Evolutionary conservation across 2,797 vertebrate species (phyloP), one percentile per base, ranked within the genome.

Genomic region (Enteromius viviparus): DNA sequence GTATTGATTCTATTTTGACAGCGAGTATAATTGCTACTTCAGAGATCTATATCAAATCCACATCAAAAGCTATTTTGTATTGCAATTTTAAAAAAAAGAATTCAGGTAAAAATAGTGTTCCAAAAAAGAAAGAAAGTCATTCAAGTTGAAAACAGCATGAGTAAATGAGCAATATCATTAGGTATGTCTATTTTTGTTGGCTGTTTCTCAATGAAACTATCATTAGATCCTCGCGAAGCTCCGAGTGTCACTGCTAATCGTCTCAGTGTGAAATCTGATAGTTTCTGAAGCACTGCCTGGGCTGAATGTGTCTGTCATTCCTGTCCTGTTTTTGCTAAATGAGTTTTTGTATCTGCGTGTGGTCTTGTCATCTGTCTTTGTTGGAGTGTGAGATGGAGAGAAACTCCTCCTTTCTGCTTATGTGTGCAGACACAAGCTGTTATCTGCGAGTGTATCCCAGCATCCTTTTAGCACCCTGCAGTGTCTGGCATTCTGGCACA

Each of bases 391-490:
- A 60, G 62, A 76, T 68, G 60, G 47, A 42, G 71, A 74, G 32
- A 37, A 40, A 17, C 37, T 72, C 32, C 26, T 75, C 17, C 53
- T 76, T 75, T 84, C 74, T 82, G 75, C 75, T 81, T 40, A 12
- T 84, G 60, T 82, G 76, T 82, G 65, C 37, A 75, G 75, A 84
- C 83, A 76, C 78, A 69, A 70, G 65, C 62, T 76, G 64, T 69
- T 77, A 60, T 83, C 26, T 70, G 74, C 71, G 72, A 70, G 72
- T 70, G 29, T 81, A 42, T 81, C 40, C 47, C 72, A 81, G 72
- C 79, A 78, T 81, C 64, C 65, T 81, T 81, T 76, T 85, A 71
- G 80, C 53, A 49, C 42, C 84, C 72, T 11, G 23, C 79, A 71
- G 79, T 71, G 84, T 81, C 65, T 76, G 53, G 65, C 21, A 75